Base-by-base conservation (phyloP, 2,888 invertebrate genomes). In the Lepidonotus clava region DNA sequence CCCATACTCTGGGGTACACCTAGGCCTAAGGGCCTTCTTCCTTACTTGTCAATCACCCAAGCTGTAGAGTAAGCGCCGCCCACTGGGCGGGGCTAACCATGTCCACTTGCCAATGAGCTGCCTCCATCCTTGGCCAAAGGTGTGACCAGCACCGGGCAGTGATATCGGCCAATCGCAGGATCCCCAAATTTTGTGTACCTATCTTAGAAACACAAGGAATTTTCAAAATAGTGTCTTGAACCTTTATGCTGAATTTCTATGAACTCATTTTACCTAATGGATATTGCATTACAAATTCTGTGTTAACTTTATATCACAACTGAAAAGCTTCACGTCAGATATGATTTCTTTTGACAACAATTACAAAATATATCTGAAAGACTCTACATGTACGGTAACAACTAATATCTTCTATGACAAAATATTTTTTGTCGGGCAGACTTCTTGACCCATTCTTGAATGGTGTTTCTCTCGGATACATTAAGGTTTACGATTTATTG, bases 311-410 rank as follows among this genome's bases (percentile, higher is more conserved):
- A 36, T 71, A 71, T 71, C 71, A 71, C 71, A 71, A 71, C 34
- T 71, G 34, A 71, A 71, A 71, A 71, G 71, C 71, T 38, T 71
- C 38, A 24, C 38, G 71, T 21, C 71, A 71, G 71, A 71, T 71
- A 71, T 71, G 71, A 71, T 36, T 71, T 71, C 38, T 38, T 61
- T 61, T 71, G 71, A 71, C 71, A 71, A 71, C 71, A 71, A 21
- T 34, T 71, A 71, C 71, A 71, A 71, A 71, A 71, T 71, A 71
- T 71, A 71, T 71, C 21, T 71, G 71, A 71, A 71, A 71, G 71
- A 71, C 71, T 61, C 61, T 71, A 71, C 71, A 71, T 71, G 4
- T 36, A 71, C 71, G 18, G 71, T 71, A 71, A 71, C 71, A 34
- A 36, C 18, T 34, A 36, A 38, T 71, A 36, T 71, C 71, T 34